Base-by-base conservation (phyloP, 1,140 invertebrate genomes). In the Pantala flavescens region DNA sequence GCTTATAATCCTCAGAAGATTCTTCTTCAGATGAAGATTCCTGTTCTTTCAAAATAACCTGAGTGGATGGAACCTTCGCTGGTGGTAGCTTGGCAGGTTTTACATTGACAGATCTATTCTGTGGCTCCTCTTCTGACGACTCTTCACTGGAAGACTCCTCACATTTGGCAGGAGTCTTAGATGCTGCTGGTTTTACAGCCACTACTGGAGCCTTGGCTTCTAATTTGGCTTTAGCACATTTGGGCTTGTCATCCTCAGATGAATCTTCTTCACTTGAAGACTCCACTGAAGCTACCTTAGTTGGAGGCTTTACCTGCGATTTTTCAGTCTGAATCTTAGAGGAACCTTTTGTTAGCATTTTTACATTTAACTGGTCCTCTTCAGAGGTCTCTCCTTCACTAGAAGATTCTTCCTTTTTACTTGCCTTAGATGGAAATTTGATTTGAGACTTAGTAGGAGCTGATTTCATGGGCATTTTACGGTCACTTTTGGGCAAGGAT, bases 281-380 rank as follows among this genome's bases (percentile, higher is more conserved):
- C 28, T 73, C 11, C 12, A 43, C 24, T 23, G 3, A 0, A 2
- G 28, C n/a, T 16, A 75, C 19, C 55, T 74, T 43, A 43, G 16
- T 3, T 43, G 11, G 23, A 43, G 55, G 28, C n/a, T n/a, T n/a
- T n/a, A n/a, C 11, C 7, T 23, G 19, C 21, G 49, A 21, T 63
- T 36, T 28, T 3, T 55, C 71, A 42, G 81, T 0, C 83, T n/a
- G 84, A 72, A 81, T 82, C 3, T 82, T 83, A 75, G 83, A 82
- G 24, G 84, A 84, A 76, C 82, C 83, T 24, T 80, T 81, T 11
- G 80, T 76, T 73, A n/a, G n/a, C n/a, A 82, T 79, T 16, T 79
- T 79, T 19, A 77, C 36, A 42, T 76, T 75, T 77, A 19, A 19
- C 76, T 80, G 77, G 73, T 83, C 82, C 7, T 81, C 82, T 19